Evolutionary conservation across 2,113 vertebrate species (phyloP).

Genomic region (Hippoglossus stenolepis): DNA sequence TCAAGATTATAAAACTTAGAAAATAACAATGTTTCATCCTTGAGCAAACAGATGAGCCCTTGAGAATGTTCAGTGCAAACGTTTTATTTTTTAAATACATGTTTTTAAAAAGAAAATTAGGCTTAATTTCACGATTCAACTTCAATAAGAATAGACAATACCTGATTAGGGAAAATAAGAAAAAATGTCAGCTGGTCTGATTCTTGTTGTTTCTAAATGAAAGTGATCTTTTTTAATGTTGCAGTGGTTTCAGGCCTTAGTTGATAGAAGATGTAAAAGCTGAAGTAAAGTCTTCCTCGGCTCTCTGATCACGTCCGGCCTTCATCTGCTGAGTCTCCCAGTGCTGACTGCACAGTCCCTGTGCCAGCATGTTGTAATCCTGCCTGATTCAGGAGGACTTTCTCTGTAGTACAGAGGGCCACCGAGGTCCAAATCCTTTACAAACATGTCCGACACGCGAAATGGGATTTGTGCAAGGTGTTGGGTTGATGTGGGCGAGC

Average conservation of each 20-base stretch:
- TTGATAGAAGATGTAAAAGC: not conserved
- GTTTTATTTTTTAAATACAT: too few species aligned
- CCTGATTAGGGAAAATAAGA: too few species aligned
- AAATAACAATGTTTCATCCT: too few species aligned
- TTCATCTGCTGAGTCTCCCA: conserved; percentile 25
- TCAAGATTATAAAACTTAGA: too few species aligned
- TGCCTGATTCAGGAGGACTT: conserved; percentile 44
- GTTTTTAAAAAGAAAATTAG: too few species aligned
- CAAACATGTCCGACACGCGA: conserved; percentile 53
- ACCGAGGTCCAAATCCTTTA: conserved; percentile 47
- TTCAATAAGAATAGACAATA: too few species aligned
- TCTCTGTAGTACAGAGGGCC: conserved; percentile 26
- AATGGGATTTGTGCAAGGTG: conserved; percentile 58
- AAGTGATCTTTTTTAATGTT: not conserved
- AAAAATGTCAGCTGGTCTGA: too few species aligned
- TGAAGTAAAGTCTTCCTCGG: not conserved
- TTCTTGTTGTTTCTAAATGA: too few species aligned
- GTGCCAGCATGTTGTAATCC: conserved; percentile 55
- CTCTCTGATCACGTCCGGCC: conserved; percentile 2
- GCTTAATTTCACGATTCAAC: too few species aligned
- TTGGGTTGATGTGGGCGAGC: conserved; percentile 25
- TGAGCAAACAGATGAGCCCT: too few species aligned
- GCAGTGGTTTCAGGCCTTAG: not conserved
- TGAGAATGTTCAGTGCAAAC: too few species aligned
- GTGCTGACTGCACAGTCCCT: conserved; percentile 59